These are phyloP conservation scores for Colossoma macropomum DNA, from an alignment of 2,113 vertebrate species.

Conservation along the genomic window DNA sequence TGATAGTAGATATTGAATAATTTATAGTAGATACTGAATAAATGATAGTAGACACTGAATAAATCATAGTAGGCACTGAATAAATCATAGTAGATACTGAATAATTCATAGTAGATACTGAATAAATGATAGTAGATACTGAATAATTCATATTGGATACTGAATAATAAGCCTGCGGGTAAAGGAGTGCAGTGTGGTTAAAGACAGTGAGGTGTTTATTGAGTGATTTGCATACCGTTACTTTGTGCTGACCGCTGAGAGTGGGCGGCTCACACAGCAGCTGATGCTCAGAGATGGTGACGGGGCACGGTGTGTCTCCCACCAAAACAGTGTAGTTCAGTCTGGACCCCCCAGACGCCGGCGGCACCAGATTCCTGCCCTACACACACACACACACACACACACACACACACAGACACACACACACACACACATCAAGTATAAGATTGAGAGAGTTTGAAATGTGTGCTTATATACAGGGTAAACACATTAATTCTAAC, in stretches of 20 bases:
- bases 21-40: neutral
- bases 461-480: no score
- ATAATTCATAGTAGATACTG: no score
- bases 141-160: no score
- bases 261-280: slow-evolving; percentile 94
- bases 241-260: slow-evolving; percentile 93
- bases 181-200: no score
- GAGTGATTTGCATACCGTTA: slow-evolving; percentile 79
- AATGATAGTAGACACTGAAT: no score
- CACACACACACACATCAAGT: no score
- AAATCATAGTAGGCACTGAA: no score
- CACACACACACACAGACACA: neutral
- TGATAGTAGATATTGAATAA: neutral
- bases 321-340: slow-evolving; percentile 96
- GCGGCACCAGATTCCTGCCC: slow-evolving; percentile 96
- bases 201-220: neutral
- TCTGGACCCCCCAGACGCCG: slow-evolving; percentile 87
- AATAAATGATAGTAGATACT: no score
- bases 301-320: slow-evolving; percentile 89
- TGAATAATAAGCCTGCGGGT: no score
- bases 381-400: slow-evolving; percentile 64
- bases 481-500: no score
- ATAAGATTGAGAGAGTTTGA: no score
- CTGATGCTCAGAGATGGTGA: slow-evolving; percentile 95
- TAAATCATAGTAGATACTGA: no score